A percentile compares a stretch with the other conserved stretches of the same genome.
Evolutionary conservation across 2,888 invertebrate species (phyloP).

Genomic region (Sylvicola fuscatus): DNA sequence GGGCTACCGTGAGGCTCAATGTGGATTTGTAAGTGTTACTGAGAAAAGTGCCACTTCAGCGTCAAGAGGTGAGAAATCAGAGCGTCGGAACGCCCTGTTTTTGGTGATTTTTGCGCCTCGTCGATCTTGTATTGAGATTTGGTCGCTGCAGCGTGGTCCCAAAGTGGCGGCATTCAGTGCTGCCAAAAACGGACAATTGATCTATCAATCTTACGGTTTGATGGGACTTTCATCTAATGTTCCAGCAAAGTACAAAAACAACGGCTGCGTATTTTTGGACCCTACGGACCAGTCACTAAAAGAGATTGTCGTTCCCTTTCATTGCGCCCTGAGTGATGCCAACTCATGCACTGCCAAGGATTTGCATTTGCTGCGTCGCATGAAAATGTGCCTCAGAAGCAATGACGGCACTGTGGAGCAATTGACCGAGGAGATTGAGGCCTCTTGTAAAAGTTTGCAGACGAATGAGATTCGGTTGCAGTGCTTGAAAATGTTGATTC

Average conservation of each 20-base stretch:
- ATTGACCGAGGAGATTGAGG: constrained; percentile 12
- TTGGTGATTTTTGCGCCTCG: constrained; percentile 84
- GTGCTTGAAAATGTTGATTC: constrained; percentile 45
- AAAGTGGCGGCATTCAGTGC: constrained; percentile 83
- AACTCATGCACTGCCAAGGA: constrained; percentile 75
- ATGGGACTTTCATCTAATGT: constrained; percentile 44
- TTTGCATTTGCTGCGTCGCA: constrained; percentile 61
- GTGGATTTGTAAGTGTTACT: constrained; percentile 73
- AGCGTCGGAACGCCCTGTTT: constrained; percentile 42
- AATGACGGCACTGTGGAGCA: constrained; percentile 31
- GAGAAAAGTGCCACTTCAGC: constrained; percentile 28
- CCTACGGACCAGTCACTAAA: constrained; percentile 57
- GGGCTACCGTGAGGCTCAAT: constrained; percentile 90
- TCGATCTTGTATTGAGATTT: constrained; percentile 82
- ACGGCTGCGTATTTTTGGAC: constrained; percentile 63
- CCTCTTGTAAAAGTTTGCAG: constrained; percentile 37
- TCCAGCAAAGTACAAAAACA: constrained; percentile 32
- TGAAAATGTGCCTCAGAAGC: constrained; percentile 43
- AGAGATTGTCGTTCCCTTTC: constrained; percentile 74
- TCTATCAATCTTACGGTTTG: constrained; percentile 64
- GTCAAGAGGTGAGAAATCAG: constrained; percentile 7
- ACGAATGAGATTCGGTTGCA: constrained; percentile 51
- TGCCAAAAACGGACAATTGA: constrained; percentile 57
- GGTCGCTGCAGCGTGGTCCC: constrained; percentile 75
- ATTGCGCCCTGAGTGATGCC: constrained; percentile 70